Base-by-base conservation (phyloP, 2,113 vertebrate species). In the Alethe castanea region DNA sequence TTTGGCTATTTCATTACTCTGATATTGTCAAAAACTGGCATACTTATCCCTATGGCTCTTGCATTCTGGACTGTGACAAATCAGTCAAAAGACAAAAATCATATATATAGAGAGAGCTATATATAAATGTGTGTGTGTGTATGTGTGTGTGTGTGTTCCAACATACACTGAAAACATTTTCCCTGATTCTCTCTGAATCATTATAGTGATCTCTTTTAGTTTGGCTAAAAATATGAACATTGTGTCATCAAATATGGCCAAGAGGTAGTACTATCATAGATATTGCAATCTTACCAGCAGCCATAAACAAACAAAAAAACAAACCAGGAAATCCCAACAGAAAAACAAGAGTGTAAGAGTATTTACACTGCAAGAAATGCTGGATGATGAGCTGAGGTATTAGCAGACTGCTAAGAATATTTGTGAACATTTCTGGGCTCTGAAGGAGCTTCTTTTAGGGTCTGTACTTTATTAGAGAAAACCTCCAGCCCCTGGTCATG, bases 1-100 rank as follows among this genome's bases (percentile, higher is more conserved):
- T 88, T 93, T 92, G 90, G 86, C 69, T 96, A 64, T 90, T 92
- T 81, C 69, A 16, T 89, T 91, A 64, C 38, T 20, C 62, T 61
- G n/a, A 8, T 48, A 48, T 31, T 88, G 52, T 36, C 44, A 71
- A 71, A 86, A 83, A 18, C 28, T 19, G 14, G 31, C 47, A 53
- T 48, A 42, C 12, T 70, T 73, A 31, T 78, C n/a, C 60, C 45
- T 42, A 7, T 20, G 35, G 23, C 22, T 53, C 76, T 54, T 81
- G 35, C 31, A 71, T 83, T 54, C 72, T 90, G 56, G 89, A 74
- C 76, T 88, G 23, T 61, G 72, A 90, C 33, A 81, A 90, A 86
- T 50, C 33, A 83, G 54, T 72, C 25, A 86, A 77, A 72, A 83
- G 67, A 54, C 25, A 81, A 64, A 90, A 52, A 29, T 61, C 2